These are phyloP conservation scores for Orussus abietinus DNA, from an alignment of 1,140 invertebrate genomes.

Conservation along the genomic window DNA sequence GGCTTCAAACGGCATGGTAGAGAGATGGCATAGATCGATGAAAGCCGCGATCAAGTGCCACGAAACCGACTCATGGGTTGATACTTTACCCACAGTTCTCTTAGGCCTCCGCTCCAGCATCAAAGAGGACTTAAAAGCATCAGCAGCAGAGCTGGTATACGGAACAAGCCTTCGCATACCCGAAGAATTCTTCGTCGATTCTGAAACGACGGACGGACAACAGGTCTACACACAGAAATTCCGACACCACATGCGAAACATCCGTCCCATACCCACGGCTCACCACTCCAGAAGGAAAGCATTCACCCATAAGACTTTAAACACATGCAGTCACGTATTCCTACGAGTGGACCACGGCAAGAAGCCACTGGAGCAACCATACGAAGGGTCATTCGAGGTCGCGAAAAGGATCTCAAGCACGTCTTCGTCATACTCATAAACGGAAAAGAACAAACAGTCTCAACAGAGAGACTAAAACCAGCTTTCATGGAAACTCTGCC, in stretches of 20 bases:
- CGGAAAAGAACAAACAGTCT: conserved; percentile 2
- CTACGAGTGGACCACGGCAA: conserved; percentile 18
- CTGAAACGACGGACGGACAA: conserved; percentile 7
- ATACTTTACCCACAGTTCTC: conserved; percentile 28
- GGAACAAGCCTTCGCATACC: conserved; percentile 26
- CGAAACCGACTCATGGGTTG: conserved; percentile 26
- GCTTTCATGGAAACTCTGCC: conserved; percentile 5
- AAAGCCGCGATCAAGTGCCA: conserved; percentile 38
- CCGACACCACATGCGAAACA: conserved; percentile 14
- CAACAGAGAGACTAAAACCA: conserved; percentile 12
- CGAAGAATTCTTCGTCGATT: conserved; percentile 22
- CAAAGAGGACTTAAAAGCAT: conserved; percentile 28
- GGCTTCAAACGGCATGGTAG: conserved; percentile 35
- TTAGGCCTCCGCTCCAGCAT: conserved; percentile 22
- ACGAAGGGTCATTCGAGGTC: conserved; percentile 19
- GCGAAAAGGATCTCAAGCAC: conserved; percentile 11
- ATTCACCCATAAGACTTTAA: conserved; percentile 21
- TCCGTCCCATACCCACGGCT: conserved; percentile 15
- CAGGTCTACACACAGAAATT: conserved; percentile 20
- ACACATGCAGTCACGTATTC: conserved; percentile 26
- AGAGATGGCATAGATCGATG: conserved; percentile 35
- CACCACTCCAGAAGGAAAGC: conserved; percentile 16
- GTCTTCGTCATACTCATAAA: conserved; percentile 13
- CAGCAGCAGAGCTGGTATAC: conserved; percentile 26
- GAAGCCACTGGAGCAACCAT: conserved; percentile 5